Percentiles rank a stretch among this genome's conserved stretches.
phyloP scores from a whole-genome alignment of 2,113 vertebrate genomes.

The Ramphastos sulfuratus region DNA sequence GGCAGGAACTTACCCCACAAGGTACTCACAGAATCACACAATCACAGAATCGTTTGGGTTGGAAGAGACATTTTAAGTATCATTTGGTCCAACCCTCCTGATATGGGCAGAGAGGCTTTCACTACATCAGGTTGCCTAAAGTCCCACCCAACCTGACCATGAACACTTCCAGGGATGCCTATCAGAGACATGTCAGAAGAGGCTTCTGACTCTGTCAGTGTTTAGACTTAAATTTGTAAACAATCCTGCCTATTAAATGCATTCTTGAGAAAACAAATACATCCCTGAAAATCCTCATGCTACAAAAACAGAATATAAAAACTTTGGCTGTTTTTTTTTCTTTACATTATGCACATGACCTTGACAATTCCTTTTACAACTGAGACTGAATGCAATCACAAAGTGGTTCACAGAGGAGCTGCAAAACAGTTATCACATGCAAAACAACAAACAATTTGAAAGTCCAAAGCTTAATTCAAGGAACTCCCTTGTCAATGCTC shows the following conservation, averaged over 20 bases:
- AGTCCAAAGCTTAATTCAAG: background rate
- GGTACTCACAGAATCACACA: background rate
- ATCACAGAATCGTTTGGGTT: background rate
- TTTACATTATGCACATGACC: background rate
- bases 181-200: background rate
- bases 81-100: background rate
- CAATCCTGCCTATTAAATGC: background rate
- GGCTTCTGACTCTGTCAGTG: background rate
- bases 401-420: background rate
- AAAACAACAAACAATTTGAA: background rate
- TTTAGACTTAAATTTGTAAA: background rate
- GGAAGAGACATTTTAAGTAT: background rate
- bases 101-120: background rate
- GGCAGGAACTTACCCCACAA: background rate
- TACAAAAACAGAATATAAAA: background rate
- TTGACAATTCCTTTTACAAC: background rate
- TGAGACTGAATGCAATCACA: background rate
- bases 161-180: background rate
- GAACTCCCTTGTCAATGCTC: background rate
- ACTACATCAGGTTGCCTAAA: background rate
- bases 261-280: background rate
- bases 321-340: background rate
- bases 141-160: background rate
- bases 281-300: background rate
- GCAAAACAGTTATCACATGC: background rate